These are phyloP conservation scores for Parnassius smintheus DNA, from an alignment of 2,888 invertebrate species.

Conservation along the genomic window DNA sequence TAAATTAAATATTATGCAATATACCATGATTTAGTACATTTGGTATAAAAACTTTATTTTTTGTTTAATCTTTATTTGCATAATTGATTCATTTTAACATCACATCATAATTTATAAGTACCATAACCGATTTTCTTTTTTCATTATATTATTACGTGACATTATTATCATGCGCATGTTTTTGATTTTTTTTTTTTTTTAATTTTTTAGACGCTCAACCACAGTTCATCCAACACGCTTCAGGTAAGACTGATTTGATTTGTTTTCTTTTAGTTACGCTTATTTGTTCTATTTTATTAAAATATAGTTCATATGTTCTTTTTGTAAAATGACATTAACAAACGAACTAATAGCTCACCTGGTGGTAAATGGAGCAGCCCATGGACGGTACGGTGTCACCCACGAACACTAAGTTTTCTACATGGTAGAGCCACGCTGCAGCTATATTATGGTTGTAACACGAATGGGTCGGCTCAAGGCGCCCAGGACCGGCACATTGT, in stretches of 20 bases:
- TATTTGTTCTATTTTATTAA: constrained; percentile 8
- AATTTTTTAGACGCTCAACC: constrained; percentile 58
- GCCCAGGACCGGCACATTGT: too few species aligned
- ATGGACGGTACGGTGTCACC: too few species aligned
- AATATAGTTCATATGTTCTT: not conserved
- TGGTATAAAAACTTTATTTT: not conserved
- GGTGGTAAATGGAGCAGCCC: too few species aligned
- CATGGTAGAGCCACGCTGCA: too few species aligned
- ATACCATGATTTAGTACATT: not conserved
- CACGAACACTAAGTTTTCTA: too few species aligned
- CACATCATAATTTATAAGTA: constrained; percentile 24
- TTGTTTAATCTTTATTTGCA: not conserved
- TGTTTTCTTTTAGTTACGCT: constrained; percentile 2
- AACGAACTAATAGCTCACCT: too few species aligned
- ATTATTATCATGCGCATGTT: constrained; percentile 38
- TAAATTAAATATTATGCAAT: too few species aligned
- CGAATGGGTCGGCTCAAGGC: too few species aligned
- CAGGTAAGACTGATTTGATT: constrained; percentile 49
- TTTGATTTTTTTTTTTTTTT: constrained; percentile 54
- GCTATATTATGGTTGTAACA: too few species aligned
- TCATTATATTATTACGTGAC: too few species aligned
- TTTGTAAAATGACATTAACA: not conserved
- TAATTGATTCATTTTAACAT: not conserved
- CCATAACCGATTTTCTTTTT: constrained; percentile 18
- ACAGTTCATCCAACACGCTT: constrained; percentile 60